Percentiles rank a stretch among this genome's conserved stretches.
Conservation (phyloP, 2,888 invertebrate species). For the Ctenicera cuprea region DNA sequence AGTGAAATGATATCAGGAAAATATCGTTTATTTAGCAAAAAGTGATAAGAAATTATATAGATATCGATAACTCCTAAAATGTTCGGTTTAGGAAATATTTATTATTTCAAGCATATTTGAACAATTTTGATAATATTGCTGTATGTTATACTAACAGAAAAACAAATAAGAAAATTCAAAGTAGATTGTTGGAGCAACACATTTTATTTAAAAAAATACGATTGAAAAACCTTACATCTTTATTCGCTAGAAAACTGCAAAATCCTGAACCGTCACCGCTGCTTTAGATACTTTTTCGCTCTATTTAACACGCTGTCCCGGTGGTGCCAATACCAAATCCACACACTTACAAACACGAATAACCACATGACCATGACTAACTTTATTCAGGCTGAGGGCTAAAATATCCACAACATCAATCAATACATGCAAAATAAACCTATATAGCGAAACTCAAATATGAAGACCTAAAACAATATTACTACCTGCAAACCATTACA, state of each 20-base stretch:
- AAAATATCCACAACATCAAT: conserved; percentile 5
- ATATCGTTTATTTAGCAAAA: too few relatives aligned
- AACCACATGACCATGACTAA: conserved; percentile 19
- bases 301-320: conserved; percentile 25
- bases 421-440: background rate
- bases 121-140: too few relatives aligned
- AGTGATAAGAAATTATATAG: too few relatives aligned
- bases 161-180: too few relatives aligned
- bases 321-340: conserved; percentile 22
- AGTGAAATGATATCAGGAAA: too few relatives aligned
- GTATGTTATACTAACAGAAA: too few relatives aligned
- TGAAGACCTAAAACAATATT: background rate
- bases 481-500: background rate
- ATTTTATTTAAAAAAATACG: too few relatives aligned
- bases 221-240: background rate
- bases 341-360: conserved; percentile 13
- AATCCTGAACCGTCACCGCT: conserved; percentile 15
- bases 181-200: too few relatives aligned
- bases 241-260: conserved; percentile 6
- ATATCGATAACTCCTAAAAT: too few relatives aligned
- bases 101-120: too few relatives aligned
- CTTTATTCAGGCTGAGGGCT: conserved; percentile 4
- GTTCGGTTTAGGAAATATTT: too few relatives aligned
- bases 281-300: conserved; percentile 22
- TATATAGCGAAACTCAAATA: background rate